Evolutionary conservation across 2,888 invertebrate species (phyloP).

Genomic region (Perizoma affinitatum): DNA sequence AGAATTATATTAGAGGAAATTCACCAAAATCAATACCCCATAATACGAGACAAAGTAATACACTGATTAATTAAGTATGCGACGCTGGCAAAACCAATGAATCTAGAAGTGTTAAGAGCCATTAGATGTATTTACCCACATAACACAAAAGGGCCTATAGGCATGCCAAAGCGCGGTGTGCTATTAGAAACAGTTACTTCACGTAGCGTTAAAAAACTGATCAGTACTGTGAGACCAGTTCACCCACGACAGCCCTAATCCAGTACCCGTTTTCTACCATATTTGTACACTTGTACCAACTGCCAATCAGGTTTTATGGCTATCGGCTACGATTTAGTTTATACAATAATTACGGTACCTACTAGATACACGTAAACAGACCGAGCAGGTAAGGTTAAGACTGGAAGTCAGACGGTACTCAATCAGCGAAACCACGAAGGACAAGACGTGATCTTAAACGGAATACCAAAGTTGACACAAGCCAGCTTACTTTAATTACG

Average conservation of each 20-base stretch:
- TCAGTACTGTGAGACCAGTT: constrained; percentile 65
- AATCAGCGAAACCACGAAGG: constrained; percentile 22
- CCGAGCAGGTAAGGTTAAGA: constrained; percentile 3
- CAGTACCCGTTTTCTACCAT: constrained; percentile 53
- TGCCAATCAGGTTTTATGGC: constrained; percentile 44
- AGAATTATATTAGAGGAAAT: background rate
- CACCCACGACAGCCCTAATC: constrained; percentile 67
- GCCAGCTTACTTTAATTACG: constrained; percentile 46
- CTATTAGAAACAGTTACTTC: constrained; percentile 69
- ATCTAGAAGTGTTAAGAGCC: constrained; percentile 18
- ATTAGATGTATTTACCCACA: constrained; percentile 24
- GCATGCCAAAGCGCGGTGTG: constrained; percentile 45
- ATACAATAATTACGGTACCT: constrained; percentile 20
- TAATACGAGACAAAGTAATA: constrained; percentile 2
- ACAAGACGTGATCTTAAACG: constrained; percentile 29
- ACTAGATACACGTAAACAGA: constrained; percentile 8
- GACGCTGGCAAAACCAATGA: constrained; percentile 12
- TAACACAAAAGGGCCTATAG: constrained; percentile 30
- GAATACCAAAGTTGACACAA: constrained; percentile 32
- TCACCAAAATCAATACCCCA: background rate
- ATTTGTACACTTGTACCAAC: constrained; percentile 46
- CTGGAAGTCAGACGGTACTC: constrained; percentile 11
- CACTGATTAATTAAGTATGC: constrained; percentile 3
- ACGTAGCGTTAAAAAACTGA: constrained; percentile 73
- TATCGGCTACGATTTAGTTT: constrained; percentile 29